Percentiles rank a stretch among this genome's conserved stretches.
Evolutionary conservation across 2,113 vertebrate genomes (phyloP).

Genomic region (Dipodomys merriami): DNA sequence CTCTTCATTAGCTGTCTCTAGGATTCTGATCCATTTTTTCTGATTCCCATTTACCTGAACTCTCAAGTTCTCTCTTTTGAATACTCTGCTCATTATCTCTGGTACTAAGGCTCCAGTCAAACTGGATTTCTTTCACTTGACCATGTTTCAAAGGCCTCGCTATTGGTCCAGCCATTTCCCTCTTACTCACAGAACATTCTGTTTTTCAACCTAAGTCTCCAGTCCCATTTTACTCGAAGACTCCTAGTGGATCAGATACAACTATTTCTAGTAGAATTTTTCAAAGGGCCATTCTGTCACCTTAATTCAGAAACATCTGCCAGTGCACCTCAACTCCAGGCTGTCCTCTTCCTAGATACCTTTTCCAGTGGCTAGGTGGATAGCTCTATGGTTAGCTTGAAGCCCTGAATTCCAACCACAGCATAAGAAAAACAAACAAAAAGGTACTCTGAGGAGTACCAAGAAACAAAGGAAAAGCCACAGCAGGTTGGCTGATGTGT

Average conservation of each 20-base stretch:
- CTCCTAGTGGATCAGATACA: background rate
- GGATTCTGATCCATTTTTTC: conserved; percentile 3
- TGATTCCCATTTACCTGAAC: background rate
- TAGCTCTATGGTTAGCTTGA: background rate
- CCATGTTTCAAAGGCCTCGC: background rate
- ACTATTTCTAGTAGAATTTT: background rate
- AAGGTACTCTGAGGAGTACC: background rate
- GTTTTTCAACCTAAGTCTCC: conserved; percentile 4
- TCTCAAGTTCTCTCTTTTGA: conserved; percentile 1
- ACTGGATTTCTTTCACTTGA: background rate
- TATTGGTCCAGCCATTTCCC: background rate
- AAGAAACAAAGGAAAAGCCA: background rate
- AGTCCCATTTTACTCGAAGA: background rate
- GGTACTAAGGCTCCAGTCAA: background rate
- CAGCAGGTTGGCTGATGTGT: background rate
- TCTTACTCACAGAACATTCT: background rate
- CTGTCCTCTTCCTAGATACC: background rate
- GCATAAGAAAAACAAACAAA: background rate
- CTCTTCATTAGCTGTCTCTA: background rate
- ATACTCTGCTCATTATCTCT: background rate
- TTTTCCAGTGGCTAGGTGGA: background rate
- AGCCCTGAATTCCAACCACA: background rate
- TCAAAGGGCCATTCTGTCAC: background rate
- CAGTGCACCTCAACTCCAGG: background rate
- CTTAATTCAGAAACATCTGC: background rate